phyloP scores from a whole-genome alignment of 2,113 vertebrate species.

The Cynoglossus semilaevis region DNA sequence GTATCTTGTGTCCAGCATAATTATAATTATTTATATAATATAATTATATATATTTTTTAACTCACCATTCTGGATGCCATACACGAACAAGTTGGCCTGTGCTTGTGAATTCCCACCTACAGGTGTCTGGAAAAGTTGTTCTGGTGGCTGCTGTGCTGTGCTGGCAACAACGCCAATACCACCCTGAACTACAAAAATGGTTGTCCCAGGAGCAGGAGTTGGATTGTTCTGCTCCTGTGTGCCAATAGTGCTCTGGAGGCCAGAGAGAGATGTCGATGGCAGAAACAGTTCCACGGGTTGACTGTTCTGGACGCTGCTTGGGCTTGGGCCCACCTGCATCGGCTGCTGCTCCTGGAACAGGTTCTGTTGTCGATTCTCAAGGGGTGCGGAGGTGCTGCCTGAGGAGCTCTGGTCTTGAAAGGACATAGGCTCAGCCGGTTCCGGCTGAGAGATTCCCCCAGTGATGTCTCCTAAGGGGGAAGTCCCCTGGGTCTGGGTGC shows the following conservation, averaged over 20 bases:
- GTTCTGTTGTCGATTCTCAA: conserved; percentile 79
- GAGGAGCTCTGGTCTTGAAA: conserved; percentile 90
- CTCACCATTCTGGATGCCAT: conserved; percentile 96
- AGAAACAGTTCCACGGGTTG: conserved; percentile 88
- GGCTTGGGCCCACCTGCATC: conserved; percentile 89
- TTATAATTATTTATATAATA: no score
- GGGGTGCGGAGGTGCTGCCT: conserved; percentile 70
- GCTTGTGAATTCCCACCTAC: conserved; percentile 82
- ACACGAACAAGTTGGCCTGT: conserved; percentile 92
- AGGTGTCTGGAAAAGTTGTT: conserved; percentile 85
- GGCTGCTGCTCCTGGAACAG: conserved; percentile 93
- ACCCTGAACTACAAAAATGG: conserved; percentile 87
- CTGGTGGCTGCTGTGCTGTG: conserved; percentile 80
- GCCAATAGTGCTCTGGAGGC: conserved; percentile 84
- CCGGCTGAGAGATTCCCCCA: conserved; percentile 80
- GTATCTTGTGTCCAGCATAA: no score
- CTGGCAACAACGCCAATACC: conserved; percentile 82
- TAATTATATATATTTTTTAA: not conserved
- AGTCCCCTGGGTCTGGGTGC: conserved; percentile 68
- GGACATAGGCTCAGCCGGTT: conserved; percentile 89
- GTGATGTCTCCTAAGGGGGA: conserved; percentile 66
- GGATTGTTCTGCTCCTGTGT: conserved; percentile 85
- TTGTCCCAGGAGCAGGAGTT: conserved; percentile 66
- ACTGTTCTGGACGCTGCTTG: conserved; percentile 77
- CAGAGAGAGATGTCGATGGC: conserved; percentile 88